Evolutionary conservation across 2,797 vertebrate genomes (phyloP), one percentile per base, ranked within the genome.

Genomic region (Liparis tanakae): DNA sequence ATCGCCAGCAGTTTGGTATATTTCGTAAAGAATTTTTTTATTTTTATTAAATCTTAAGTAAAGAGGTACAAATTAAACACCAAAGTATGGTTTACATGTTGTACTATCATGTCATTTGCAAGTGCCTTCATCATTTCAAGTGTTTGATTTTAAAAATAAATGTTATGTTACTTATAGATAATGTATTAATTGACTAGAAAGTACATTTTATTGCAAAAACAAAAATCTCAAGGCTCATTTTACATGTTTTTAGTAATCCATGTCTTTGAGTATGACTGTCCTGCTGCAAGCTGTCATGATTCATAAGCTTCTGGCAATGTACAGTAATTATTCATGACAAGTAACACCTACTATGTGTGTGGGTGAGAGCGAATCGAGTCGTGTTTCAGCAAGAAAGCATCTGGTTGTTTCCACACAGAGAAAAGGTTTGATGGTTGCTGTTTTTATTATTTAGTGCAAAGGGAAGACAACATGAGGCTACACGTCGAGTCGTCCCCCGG

Each of bases 311-410:
- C 76, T 87, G 82, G 65, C 62, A 64, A 77, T 74, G 17, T 72
- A 57, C 83, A 78, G 57, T 58, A 70, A 90, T 88, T 89, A 85
- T 89, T 85, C 89, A 84, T 87, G 76, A 84, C 78, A 85, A 78
- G 66, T 85, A 84, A 88, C 87, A 85, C 83, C 83, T 80, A 74
- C 81, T 37, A 39, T 41, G 2, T 72, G 80, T 80, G 92, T 90
- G 84, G 87, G 92, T 74, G 89, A 80, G 58, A 85, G 80, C 62
- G 87, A 41, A 62, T 78, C 84, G 79, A 90, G 50, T 53, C 91
- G 88, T 91, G 92, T 89, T 86, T 70, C 73, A 77, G 44, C 91
- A 84, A 6, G 88, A 76, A 77, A 69, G 39, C 18, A 5, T 41
- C 18, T 25, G 15, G 7, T 69, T 63, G 36, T 70, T 77, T 64